Base-by-base conservation (phyloP, 2,113 vertebrate species). In the Henicopernis longicauda region DNA sequence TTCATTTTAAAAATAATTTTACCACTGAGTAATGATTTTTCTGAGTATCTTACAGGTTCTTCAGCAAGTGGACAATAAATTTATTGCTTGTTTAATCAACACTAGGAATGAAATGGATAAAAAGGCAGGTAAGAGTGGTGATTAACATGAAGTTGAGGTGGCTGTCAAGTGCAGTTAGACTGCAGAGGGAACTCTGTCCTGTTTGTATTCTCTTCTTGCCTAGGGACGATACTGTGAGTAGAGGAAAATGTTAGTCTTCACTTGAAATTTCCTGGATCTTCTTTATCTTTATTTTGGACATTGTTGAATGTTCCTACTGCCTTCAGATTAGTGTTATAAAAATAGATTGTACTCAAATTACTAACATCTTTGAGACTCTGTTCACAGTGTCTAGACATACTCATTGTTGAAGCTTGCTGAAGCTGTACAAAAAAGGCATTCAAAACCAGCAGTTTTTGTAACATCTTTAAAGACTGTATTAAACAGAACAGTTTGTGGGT, bases 21-120 rank as follows among this genome's bases (percentile, higher is more conserved):
- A 78, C 83, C 54, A 72, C 29, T 63, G 20, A 66, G 78, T 31
- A 86, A 38, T 78, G 42, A 58, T 80, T 97, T 90, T 72, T 96
- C 40, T 97, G 63, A 94, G 90, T 97, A 44, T 95, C 19, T 89
- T 97, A 34, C 95, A 99, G 99, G 99, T 99, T 87, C 98, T 99
- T 94, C 98, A 99, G 97, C 99, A 99, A 98, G 99, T 99, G 96
- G 99, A 99, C 97, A 99, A 98, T 97, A 99, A 99, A 97, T 99
- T 99, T 95, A 99, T 99, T 6, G 99, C 98, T n/a, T 99, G 99
- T 97, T 98, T 99, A 90, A 99, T 99, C 95, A 98, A 98, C 87
- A 99, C 99, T 34, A 98, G 96, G 90, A 93, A 89, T 32, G 97
- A 97, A 61, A 90, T 97, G 74, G 86, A 89, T 50, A 70, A 95